A percentile compares a stretch with the other conserved stretches of the same genome.
Evolutionary conservation across 1,140 invertebrate species (phyloP).

Genomic region (Scaptomyza pallida): DNA sequence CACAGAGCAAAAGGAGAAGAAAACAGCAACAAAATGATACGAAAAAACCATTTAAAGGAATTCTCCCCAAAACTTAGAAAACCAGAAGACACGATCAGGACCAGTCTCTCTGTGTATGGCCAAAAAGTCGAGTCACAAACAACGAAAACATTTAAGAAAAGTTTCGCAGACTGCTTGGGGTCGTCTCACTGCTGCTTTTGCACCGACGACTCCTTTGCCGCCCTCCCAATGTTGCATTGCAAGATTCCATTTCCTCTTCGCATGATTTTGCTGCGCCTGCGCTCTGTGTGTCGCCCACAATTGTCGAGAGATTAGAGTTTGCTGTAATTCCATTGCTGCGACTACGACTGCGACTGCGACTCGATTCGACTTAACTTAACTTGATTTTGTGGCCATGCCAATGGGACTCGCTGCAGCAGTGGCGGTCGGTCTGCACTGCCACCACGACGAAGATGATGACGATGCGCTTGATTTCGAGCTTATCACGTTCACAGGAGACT

Average conservation of each 20-base stretch:
- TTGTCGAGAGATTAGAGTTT: constrained; percentile 82
- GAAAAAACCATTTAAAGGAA: constrained; percentile 79
- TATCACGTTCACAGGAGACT: constrained; percentile 79
- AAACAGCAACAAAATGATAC: constrained; percentile 53
- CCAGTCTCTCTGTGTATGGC: constrained; percentile 37
- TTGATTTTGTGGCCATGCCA: constrained; percentile 6
- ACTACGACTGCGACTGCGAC: background rate
- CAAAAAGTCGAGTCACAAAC: constrained; percentile 27
- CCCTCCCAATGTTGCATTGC: constrained; percentile 57
- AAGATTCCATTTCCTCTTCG: constrained; percentile 74
- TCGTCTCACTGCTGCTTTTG: constrained; percentile 49
- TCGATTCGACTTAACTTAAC: background rate
- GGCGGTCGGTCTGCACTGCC: constrained; percentile 39
- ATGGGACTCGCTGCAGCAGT: constrained; percentile 25
- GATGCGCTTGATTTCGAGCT: constrained; percentile 74
- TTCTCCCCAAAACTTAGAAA: constrained; percentile 72
- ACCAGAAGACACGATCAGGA: constrained; percentile 71
- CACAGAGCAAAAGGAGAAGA: constrained; percentile 15
- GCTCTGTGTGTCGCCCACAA: constrained; percentile 74
- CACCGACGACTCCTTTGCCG: background rate
- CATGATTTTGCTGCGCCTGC: constrained; percentile 64
- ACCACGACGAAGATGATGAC: constrained; percentile 58
- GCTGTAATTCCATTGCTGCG: constrained; percentile 71
- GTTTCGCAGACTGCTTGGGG: constrained; percentile 81
- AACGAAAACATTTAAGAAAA: constrained; percentile 23